Evolutionary conservation across 35 echinoderm and acorn worm species (phyloP).

Genomic region (Strongylocentrotus purpuratus): DNA sequence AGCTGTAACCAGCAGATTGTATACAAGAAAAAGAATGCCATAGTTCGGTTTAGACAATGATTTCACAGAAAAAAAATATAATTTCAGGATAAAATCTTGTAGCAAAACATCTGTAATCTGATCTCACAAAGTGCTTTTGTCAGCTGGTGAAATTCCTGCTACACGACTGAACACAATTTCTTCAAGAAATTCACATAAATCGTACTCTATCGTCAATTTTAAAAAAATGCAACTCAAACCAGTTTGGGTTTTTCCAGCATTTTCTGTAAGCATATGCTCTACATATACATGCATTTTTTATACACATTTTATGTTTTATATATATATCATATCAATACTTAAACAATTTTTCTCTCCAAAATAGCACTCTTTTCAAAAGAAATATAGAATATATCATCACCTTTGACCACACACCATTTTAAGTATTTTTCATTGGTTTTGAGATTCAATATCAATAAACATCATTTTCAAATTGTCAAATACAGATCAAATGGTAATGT

Average conservation of each 20-base stretch:
- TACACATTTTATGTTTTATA: conserved; percentile 2
- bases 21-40: neutral
- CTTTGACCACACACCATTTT: neutral
- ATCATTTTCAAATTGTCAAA: neutral
- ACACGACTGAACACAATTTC: neutral
- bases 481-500: neutral
- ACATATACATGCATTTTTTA: conserved; percentile 4
- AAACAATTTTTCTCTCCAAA: neutral
- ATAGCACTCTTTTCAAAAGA: conserved; percentile 13
- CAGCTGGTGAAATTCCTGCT: neutral
- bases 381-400: neutral
- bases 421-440: neutral
- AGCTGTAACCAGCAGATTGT: conserved; percentile 10
- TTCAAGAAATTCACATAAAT: conserved; percentile 14
- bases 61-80: conserved; percentile 18
- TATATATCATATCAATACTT: conserved; percentile 14
- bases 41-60: neutral
- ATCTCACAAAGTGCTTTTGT: neutral
- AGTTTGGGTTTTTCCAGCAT: conserved; percentile 15
- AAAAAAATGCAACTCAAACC: conserved; percentile 11
- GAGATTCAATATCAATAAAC: neutral
- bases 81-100: neutral
- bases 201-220: neutral
- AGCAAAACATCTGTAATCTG: neutral
- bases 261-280: conserved; percentile 11